phyloP scores from a whole-genome alignment of 1,140 invertebrate genomes.

The Rhyzopertha dominica region DNA sequence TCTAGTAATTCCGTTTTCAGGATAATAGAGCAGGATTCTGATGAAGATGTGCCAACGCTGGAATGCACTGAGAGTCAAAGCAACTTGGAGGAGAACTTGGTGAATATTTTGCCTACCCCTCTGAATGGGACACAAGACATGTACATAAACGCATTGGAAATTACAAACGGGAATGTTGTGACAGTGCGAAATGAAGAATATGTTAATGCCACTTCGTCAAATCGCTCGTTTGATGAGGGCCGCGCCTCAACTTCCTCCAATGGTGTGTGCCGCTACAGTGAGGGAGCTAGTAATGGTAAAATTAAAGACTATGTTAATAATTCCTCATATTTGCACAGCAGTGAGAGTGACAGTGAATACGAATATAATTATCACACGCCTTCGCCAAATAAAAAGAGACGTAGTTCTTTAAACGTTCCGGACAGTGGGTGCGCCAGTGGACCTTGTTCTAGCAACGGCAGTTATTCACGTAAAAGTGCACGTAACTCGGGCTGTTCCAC shows the following conservation, averaged over 20 bases:
- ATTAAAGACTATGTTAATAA: no score
- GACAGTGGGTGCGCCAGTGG: constrained; percentile 41
- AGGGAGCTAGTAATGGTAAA: constrained; percentile 1
- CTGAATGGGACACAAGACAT: constrained; percentile 52
- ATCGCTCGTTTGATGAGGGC: not conserved
- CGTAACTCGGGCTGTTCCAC: constrained; percentile 45
- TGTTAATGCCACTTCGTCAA: not conserved
- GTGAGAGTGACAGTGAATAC: constrained; percentile 35
- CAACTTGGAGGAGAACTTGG: constrained; percentile 40
- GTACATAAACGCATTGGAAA: constrained; percentile 47
- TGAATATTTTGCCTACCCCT: constrained; percentile 52
- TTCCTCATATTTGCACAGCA: no score
- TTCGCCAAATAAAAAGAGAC: constrained; percentile 24
- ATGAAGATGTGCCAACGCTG: constrained; percentile 46
- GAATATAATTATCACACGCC: constrained; percentile 26
- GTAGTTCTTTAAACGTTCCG: constrained; percentile 18
- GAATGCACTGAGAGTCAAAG: constrained; percentile 15
- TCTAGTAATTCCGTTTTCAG: constrained; percentile 49
- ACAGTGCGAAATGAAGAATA: constrained; percentile 17
- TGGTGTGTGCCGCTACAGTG: constrained; percentile 1
- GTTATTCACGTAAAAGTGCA: constrained; percentile 39
- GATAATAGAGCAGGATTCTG: constrained; percentile 54
- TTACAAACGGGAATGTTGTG: constrained; percentile 33
- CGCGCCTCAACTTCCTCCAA: constrained; percentile 18
- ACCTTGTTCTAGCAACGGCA: constrained; percentile 31